A percentile compares a stretch with the other conserved stretches of the same genome.
phyloP scores from a whole-genome alignment of 1,140 invertebrate species.

The Drosophila kikkawai region DNA sequence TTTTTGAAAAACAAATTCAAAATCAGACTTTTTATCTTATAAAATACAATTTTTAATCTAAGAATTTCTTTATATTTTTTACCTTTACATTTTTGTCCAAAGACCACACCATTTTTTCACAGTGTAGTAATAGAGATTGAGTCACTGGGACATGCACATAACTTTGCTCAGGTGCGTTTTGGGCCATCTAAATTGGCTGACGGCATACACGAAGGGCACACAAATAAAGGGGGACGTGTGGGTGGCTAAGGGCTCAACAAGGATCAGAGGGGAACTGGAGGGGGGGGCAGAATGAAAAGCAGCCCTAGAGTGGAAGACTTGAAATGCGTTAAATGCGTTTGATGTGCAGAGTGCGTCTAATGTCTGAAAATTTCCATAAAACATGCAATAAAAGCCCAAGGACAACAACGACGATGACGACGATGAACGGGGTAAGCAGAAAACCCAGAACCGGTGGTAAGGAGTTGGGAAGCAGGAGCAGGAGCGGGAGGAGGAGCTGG shows the following conservation, averaged over 20 bases:
- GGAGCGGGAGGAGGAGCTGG: neutral
- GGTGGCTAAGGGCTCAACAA: neutral
- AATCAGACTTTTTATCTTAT: too few species aligned
- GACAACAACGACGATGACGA: constrained; percentile 27
- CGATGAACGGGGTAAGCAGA: constrained; percentile 15
- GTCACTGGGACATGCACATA: constrained; percentile 34
- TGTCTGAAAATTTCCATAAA: constrained; percentile 81
- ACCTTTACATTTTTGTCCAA: too few species aligned
- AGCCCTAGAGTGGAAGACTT: constrained; percentile 15
- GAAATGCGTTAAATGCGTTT: constrained; percentile 76
- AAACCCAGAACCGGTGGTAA: neutral
- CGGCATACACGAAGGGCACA: constrained; percentile 42
- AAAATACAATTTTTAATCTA: too few species aligned
- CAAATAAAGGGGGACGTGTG: constrained; percentile 13
- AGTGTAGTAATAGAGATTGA: constrained; percentile 31
- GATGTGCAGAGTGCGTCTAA: constrained; percentile 77
- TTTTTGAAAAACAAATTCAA: too few species aligned
- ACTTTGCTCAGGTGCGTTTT: constrained; percentile 55
- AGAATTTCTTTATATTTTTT: too few species aligned
- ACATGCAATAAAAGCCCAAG: constrained; percentile 80
- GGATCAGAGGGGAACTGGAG: neutral
- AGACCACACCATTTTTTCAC: neutral
- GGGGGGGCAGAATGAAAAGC: neutral
- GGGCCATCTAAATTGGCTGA: constrained; percentile 56
- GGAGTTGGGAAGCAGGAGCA: neutral